Conservation (phyloP, 2,113 vertebrate genomes). For the Pao palembangensis region DNA sequence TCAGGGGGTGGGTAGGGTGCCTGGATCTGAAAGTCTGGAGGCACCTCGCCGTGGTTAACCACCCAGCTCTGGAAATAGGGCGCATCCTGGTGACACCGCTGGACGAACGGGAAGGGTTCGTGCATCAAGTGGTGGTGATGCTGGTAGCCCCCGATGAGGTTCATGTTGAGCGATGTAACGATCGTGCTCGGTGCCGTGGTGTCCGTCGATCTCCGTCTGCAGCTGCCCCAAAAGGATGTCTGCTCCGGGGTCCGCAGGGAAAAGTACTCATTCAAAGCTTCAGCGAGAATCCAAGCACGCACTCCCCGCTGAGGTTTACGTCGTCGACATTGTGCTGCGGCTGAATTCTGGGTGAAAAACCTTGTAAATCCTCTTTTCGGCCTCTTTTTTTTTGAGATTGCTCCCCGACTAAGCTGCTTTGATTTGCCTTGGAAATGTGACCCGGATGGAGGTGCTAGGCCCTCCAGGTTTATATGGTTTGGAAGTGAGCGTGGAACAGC, state of each 20-base stretch:
- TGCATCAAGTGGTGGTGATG: constrained; percentile 82
- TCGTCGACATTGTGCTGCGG: constrained; percentile 5
- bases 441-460: constrained; percentile 68
- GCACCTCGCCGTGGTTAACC: constrained; percentile 80
- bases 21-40: constrained; percentile 79
- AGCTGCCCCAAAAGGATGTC: constrained; percentile 32
- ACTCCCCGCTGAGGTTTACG: constrained; percentile 20
- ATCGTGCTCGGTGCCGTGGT: constrained; percentile 2
- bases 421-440: constrained; percentile 65
- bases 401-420: constrained; percentile 21
- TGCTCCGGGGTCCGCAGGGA: constrained; percentile 23
- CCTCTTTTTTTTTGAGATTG: constrained; percentile 4
- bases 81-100: constrained; percentile 84
- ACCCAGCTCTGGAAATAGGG: constrained; percentile 89
- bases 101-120: constrained; percentile 86
- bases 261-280: constrained; percentile 30
- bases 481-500: constrained; percentile 45
- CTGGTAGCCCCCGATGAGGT: constrained; percentile 90
- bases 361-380: constrained; percentile 26
- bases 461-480: constrained; percentile 77
- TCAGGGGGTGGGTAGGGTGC: constrained; percentile 64
- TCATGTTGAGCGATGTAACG: constrained; percentile 72
- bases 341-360: neutral
- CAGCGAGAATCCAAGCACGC: neutral
- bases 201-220: constrained; percentile 5